These are phyloP conservation scores for Zaprionus gabonicus DNA, from an alignment of 1,140 invertebrate species.

Conservation along the genomic window DNA sequence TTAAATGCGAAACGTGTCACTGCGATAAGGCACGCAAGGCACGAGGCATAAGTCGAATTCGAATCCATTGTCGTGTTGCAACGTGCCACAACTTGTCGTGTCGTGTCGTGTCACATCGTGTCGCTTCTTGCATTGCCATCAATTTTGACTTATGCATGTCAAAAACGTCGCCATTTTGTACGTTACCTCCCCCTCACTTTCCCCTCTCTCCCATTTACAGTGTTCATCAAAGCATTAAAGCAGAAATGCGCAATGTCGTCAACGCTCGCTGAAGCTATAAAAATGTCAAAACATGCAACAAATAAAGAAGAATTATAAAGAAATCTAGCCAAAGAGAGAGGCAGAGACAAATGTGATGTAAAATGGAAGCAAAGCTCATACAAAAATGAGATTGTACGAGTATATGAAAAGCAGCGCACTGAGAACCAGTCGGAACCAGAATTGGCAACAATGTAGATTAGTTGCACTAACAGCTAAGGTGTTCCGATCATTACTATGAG, in stretches of 20 bases:
- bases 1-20: constrained; percentile 80
- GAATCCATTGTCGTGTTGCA: background rate
- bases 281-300: constrained; percentile 65
- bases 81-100: constrained; percentile 3
- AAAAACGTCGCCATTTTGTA: constrained; percentile 67
- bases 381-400: no score
- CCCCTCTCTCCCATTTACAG: background rate
- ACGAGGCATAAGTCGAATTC: constrained; percentile 2
- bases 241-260: constrained; percentile 65
- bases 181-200: constrained; percentile 1
- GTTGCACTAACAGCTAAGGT: no score
- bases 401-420: background rate
- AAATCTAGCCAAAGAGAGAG: constrained; percentile 49
- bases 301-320: constrained; percentile 70
- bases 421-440: background rate
- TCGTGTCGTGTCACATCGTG: constrained; percentile 11
- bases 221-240: constrained; percentile 68
- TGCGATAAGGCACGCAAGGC: constrained; percentile 52
- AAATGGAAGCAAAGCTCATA: no score
- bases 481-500: no score
- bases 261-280: constrained; percentile 68
- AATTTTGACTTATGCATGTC: constrained; percentile 70
- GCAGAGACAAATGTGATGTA: constrained; percentile 8
- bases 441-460: background rate
- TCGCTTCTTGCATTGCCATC: constrained; percentile 44